phyloP scores from a whole-genome alignment of 2,113 vertebrate genomes.

The Cairina moschata region DNA sequence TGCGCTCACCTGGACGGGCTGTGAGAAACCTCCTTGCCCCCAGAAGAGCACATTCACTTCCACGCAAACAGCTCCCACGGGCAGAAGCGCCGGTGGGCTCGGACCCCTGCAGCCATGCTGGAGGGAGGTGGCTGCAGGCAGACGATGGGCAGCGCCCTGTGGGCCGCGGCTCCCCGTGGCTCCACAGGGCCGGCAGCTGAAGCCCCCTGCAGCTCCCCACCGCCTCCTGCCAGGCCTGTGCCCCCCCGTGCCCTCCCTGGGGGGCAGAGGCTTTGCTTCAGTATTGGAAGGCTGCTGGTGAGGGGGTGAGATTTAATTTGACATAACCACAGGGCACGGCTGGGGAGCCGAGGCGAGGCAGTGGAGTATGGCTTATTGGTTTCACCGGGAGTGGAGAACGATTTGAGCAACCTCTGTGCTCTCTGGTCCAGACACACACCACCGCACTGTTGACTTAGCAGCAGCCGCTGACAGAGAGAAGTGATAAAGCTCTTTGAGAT shows the following conservation, averaged over 20 bases:
- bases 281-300: not conserved
- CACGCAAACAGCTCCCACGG: not conserved
- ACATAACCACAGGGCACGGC: not conserved
- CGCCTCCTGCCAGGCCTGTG: not conserved
- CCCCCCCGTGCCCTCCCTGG: accelerated
- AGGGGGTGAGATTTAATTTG: conserved; percentile 40
- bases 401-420: conserved; percentile 44
- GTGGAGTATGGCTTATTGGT: conserved; percentile 65
- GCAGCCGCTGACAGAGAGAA: conserved; percentile 30
- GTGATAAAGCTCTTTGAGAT: conserved; percentile 2
- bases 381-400: conserved; percentile 58
- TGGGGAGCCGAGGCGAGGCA: not conserved
- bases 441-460: conserved; percentile 55
- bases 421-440: conserved; percentile 53
- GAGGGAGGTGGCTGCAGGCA: not conserved
- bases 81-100: not conserved
- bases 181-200: not conserved
- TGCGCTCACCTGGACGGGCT: not conserved
- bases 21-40: not conserved
- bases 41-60: not conserved
- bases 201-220: accelerated
- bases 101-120: not conserved
- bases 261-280: not conserved
- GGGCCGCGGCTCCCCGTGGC: accelerated
- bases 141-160: accelerated